A percentile compares a stretch with the other conserved stretches of the same genome.
These are phyloP conservation scores for Zaprionus inermis DNA, from an alignment of 1,140 invertebrate genomes.

Conservation along the genomic window DNA sequence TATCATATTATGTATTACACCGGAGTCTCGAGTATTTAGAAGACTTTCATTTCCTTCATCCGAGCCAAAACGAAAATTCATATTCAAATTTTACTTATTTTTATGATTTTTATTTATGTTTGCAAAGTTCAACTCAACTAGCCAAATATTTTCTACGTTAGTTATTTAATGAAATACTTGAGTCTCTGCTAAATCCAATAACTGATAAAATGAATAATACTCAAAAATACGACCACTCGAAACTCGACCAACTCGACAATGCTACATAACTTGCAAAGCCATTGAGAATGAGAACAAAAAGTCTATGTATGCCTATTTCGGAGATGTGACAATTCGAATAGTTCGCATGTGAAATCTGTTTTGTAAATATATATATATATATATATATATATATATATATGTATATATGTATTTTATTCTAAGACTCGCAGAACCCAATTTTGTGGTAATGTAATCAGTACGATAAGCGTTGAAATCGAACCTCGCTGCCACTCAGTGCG, in stretches of 20 bases:
- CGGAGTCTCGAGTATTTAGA: constrained; percentile 79
- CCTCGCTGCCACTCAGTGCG: constrained; percentile 83
- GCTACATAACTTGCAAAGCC: constrained; percentile 63
- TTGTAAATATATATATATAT: constrained; percentile 56
- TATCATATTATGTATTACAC: constrained; percentile 68
- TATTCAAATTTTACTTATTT: constrained; percentile 16
- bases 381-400: constrained; percentile 56
- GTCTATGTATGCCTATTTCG: constrained; percentile 35
- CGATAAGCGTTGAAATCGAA: constrained; percentile 48
- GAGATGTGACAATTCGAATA: constrained; percentile 57
- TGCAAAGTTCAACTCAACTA: constrained; percentile 5
- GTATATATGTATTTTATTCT: constrained; percentile 42
- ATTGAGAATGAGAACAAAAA: constrained; percentile 15
- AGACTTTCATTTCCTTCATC: constrained; percentile 34
- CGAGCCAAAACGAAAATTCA: constrained; percentile 30
- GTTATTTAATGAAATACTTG: constrained; percentile 67
- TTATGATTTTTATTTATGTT: constrained; percentile 8
- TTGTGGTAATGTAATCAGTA: constrained; percentile 45
- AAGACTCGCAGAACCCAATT: constrained; percentile 31
- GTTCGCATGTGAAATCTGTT: constrained; percentile 43
- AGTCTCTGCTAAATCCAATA: constrained; percentile 63
- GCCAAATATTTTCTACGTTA: constrained; percentile 36
- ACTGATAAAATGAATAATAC: constrained; percentile 64
- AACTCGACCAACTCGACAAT: constrained; percentile 12
- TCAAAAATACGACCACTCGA: constrained; percentile 70